A percentile compares a stretch with the other conserved stretches of the same genome.
phyloP scores from a whole-genome alignment of 2,888 invertebrate species.

The Pomacea canaliculata region DNA sequence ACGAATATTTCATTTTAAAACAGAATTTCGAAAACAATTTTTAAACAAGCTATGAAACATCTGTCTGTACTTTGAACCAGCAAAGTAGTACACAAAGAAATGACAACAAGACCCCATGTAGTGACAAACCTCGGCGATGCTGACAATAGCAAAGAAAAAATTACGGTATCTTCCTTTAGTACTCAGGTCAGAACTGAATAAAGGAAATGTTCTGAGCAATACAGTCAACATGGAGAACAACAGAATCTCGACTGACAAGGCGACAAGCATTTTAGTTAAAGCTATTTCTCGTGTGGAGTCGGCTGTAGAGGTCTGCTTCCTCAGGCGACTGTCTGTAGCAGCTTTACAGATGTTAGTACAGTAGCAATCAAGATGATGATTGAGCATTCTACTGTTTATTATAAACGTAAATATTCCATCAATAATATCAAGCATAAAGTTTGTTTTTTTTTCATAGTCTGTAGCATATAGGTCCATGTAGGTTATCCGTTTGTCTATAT shows the following conservation, averaged over 20 bases:
- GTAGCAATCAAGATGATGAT: not conserved
- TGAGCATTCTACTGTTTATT: not conserved
- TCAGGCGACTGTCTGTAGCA: not conserved
- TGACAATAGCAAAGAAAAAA: not conserved
- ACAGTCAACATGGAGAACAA: not conserved
- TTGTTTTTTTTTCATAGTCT: not conserved
- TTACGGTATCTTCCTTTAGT: not conserved
- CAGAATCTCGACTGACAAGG: not conserved
- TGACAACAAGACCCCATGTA: not conserved
- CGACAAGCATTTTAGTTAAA: conserved; percentile 3
- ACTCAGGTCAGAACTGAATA: not conserved
- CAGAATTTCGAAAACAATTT: no score
- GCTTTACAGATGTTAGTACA: not conserved
- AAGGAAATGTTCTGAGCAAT: not conserved
- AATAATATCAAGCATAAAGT: not conserved
- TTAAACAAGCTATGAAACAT: not conserved
- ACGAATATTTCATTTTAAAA: no score
- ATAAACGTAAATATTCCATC: not conserved
- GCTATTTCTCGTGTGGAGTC: not conserved
- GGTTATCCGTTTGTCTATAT: no score
- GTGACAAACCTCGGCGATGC: not conserved
- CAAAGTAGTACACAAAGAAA: not conserved
- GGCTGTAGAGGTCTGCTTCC: not conserved
- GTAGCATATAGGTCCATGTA: not conserved
- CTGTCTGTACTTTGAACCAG: not conserved